These are phyloP conservation scores for Motacilla alba DNA, from an alignment of 2,113 vertebrate species.

Conservation along the genomic window DNA sequence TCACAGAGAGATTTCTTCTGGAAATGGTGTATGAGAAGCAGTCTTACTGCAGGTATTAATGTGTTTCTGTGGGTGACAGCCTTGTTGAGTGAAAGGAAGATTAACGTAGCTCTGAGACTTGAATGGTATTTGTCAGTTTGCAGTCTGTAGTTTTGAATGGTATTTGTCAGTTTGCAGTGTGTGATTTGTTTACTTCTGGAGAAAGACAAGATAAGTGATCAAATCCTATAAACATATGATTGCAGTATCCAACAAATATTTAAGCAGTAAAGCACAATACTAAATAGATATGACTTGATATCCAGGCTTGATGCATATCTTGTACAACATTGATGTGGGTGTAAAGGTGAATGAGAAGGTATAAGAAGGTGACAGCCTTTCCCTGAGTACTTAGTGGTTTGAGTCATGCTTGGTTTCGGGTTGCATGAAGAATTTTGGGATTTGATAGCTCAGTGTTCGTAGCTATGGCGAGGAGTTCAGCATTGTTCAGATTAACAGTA, in stretches of 20 bases:
- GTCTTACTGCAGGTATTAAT: background rate
- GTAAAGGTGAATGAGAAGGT: background rate
- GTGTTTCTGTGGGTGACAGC: background rate
- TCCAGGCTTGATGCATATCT: background rate
- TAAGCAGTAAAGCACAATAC: background rate
- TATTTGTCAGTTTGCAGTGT: background rate
- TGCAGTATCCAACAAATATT: background rate
- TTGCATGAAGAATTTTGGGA: background rate
- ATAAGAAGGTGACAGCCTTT: background rate
- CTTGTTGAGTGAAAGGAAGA: background rate
- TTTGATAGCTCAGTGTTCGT: background rate
- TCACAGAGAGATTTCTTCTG: background rate
- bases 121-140: background rate
- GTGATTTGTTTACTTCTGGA: background rate
- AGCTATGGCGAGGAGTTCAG: background rate
- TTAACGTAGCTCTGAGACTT: background rate
- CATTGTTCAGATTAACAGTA: background rate
- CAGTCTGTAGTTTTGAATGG: background rate
- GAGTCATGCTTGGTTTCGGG: background rate
- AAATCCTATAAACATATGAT: background rate
- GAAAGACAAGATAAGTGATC: background rate
- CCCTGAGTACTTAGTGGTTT: background rate
- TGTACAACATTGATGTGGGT: background rate
- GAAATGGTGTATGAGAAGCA: background rate
- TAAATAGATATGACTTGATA: background rate